These are phyloP conservation scores for Biston betularia DNA, from an alignment of 2,888 invertebrate genomes.

Conservation along the genomic window DNA sequence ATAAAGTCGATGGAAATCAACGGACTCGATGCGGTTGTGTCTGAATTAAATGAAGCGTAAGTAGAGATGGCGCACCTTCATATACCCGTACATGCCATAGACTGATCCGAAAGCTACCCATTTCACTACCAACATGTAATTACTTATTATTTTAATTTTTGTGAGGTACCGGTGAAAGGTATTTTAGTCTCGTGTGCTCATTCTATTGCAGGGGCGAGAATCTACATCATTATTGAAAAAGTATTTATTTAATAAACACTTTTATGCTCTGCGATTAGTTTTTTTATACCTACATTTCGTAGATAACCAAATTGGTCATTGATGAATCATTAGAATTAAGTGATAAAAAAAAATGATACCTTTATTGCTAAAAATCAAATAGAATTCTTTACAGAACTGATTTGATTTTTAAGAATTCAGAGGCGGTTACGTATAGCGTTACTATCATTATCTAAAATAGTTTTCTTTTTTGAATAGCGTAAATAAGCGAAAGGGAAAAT, in stretches of 20 bases:
- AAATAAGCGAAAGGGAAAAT: too few species aligned
- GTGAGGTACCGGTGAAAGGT: too few species aligned
- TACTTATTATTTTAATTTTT: too few species aligned
- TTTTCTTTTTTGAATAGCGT: not conserved
- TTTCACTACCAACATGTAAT: not conserved
- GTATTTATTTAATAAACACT: too few species aligned
- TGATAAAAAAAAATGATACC: not conserved
- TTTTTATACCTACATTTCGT: not conserved
- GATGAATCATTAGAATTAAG: not conserved
- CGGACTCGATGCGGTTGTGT: constrained; percentile 34
- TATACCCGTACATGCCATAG: not conserved
- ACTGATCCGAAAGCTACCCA: not conserved
- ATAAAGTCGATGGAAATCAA: constrained; percentile 74
- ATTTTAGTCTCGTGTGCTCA: too few species aligned
- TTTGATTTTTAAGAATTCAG: not conserved
- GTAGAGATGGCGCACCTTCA: not conserved
- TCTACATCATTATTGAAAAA: too few species aligned
- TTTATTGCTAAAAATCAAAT: not conserved
- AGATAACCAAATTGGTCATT: not conserved
- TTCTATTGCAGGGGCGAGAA: too few species aligned
- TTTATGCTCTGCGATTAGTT: not conserved
- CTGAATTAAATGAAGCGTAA: constrained; percentile 5
- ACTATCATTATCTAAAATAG: too few species aligned
- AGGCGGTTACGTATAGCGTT: not conserved
- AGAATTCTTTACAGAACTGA: not conserved